Evolutionary conservation across 2,888 invertebrate genomes (phyloP).

Genomic region (Troides helena): DNA sequence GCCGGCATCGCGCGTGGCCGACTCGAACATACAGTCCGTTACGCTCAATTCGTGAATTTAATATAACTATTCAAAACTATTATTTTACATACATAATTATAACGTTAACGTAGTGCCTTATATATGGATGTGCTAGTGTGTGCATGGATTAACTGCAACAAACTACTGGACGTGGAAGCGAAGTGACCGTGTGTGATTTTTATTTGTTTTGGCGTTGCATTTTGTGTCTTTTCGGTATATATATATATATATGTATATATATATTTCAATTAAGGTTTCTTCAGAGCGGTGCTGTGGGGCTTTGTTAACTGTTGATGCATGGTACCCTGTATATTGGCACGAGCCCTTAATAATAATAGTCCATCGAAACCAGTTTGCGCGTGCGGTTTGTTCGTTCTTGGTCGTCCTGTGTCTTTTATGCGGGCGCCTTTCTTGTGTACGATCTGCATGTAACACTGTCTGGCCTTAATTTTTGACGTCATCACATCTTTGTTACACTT

Average conservation of each 20-base stretch:
- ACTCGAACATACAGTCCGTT: conserved; percentile 67
- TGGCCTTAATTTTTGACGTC: conserved; percentile 35
- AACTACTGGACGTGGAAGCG: conserved; percentile 52
- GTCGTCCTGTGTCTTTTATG: conserved; percentile 72
- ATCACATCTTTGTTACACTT: conserved; percentile 8
- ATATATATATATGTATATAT: conserved; percentile 66
- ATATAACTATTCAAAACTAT: conserved; percentile 58
- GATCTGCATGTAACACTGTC: conserved; percentile 44
- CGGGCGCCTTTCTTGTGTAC: conserved; percentile 68
- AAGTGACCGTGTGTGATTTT: conserved; percentile 64
- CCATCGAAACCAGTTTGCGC: conserved; percentile 77
- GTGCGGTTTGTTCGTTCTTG: conserved; percentile 72
- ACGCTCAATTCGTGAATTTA: conserved; percentile 68
- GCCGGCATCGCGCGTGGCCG: conserved; percentile 75
- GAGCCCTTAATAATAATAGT: conserved; percentile 79
- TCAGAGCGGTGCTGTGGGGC: conserved; percentile 30
- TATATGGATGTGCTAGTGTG: conserved; percentile 73
- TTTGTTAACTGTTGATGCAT: conserved; percentile 68
- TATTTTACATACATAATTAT: conserved; percentile 43
- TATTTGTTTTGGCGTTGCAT: conserved; percentile 50
- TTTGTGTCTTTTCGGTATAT: conserved; percentile 77
- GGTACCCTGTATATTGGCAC: conserved; percentile 74
- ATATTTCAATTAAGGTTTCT: conserved; percentile 55
- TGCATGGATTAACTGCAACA: conserved; percentile 65
- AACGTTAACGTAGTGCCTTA: conserved; percentile 69